Evolutionary conservation across 1,140 invertebrate genomes (phyloP).

Genomic region (Ladona fulva): DNA sequence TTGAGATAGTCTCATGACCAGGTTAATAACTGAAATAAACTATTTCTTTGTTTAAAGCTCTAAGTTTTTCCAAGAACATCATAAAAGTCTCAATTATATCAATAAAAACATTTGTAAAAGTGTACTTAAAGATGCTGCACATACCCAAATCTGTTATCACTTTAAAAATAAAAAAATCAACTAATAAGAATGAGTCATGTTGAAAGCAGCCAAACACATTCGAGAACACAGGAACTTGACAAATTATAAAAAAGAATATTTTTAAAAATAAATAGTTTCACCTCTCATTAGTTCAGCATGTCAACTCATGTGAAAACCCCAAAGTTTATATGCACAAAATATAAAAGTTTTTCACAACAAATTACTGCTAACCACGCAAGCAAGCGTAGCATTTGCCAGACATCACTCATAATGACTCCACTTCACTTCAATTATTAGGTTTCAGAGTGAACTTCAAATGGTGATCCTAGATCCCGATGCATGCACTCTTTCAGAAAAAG

Average conservation of each 20-base stretch:
- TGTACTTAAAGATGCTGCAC: neutral
- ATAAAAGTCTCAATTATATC: neutral
- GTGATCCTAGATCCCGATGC: neutral
- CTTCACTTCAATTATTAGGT: neutral
- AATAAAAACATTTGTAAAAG: neutral
- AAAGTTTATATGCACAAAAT: conserved; percentile 3
- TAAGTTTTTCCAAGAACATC: neutral
- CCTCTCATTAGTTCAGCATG: neutral
- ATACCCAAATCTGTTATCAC: neutral
- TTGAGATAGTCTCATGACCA: neutral
- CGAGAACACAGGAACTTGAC: neutral
- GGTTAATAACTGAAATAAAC: neutral
- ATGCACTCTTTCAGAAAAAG: conserved; percentile 5
- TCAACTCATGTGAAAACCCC: neutral
- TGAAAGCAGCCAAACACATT: conserved; percentile 2
- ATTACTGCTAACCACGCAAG: conserved; percentile 9
- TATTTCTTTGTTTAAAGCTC: neutral
- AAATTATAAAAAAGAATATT: neutral
- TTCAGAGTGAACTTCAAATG: neutral
- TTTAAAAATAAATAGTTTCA: conserved; percentile 7
- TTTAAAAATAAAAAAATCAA: neutral
- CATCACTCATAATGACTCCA: neutral
- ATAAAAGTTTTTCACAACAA: conserved; percentile 4
- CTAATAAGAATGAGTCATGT: neutral
- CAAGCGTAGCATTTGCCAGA: neutral